Evolutionary conservation across 2,797 vertebrate genomes (phyloP).

Genomic region (Calcarius lapponicus): DNA sequence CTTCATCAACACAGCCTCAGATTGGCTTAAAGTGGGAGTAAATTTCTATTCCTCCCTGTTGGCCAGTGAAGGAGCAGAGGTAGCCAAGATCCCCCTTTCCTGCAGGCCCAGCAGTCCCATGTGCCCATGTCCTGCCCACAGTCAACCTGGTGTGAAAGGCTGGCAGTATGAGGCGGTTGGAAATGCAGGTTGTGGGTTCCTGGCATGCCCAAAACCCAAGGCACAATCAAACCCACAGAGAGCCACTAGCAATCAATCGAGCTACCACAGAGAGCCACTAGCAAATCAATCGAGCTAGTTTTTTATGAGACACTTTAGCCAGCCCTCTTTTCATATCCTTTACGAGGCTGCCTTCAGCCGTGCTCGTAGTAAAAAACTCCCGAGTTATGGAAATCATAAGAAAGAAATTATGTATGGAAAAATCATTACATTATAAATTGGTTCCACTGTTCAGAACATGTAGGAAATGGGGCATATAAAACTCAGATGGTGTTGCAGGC

Average conservation of each 20-base stretch:
- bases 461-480: slow-evolving; percentile 81
- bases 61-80: not conserved
- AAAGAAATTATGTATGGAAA: slow-evolving; percentile 82
- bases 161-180: not conserved
- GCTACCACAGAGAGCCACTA: slow-evolving; percentile 46
- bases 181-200: not conserved
- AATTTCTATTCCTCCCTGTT: slow-evolving; percentile 7
- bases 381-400: slow-evolving; percentile 76
- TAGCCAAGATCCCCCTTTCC: not conserved
- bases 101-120: not conserved
- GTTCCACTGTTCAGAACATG: slow-evolving; percentile 78
- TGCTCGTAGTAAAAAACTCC: slow-evolving; percentile 66
- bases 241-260: slow-evolving; percentile 36
- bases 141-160: not conserved
- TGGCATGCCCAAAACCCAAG: not conserved
- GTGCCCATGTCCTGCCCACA: not conserved
- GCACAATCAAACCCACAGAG: slow-evolving; percentile 41
- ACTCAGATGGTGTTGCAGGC: slow-evolving; percentile 74
- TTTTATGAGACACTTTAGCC: slow-evolving; percentile 71
- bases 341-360: slow-evolving; percentile 50
- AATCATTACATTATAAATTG: slow-evolving; percentile 83
- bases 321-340: slow-evolving; percentile 65
- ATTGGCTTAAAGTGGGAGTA: slow-evolving; percentile 30
- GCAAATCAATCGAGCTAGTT: slow-evolving; percentile 16
- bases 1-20: slow-evolving; percentile 21